Percentiles rank a stretch among this genome's conserved stretches.
Evolutionary conservation across 1,140 invertebrate species (phyloP).

Genomic region (Drosophila sp.): DNA sequence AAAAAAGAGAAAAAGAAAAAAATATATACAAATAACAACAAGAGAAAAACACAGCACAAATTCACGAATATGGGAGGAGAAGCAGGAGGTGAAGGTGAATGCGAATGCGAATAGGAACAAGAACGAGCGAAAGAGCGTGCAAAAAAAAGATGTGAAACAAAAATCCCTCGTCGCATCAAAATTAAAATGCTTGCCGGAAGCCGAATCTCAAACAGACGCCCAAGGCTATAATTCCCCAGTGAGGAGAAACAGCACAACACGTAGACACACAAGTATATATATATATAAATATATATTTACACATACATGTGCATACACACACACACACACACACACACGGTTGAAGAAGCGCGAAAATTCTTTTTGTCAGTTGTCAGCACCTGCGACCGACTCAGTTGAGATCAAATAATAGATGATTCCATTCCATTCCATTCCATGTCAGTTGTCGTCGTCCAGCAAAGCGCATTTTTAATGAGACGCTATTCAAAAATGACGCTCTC

Average conservation of each 20-base stretch:
- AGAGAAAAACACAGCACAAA: constrained; percentile 42
- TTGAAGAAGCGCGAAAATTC: constrained; percentile 48
- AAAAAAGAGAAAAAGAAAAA: constrained; percentile 15
- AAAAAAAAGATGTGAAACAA: constrained; percentile 29
- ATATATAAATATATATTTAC: not conserved
- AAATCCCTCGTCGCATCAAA: constrained; percentile 75
- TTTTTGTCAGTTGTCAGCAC: constrained; percentile 75
- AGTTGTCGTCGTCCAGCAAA: constrained; percentile 17
- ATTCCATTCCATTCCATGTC: constrained; percentile 22
- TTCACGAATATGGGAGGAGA: not conserved
- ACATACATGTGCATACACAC: not conserved
- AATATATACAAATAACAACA: constrained; percentile 34
- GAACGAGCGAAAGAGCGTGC: not conserved
- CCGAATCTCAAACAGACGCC: constrained; percentile 80
- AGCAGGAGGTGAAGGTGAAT: too few relatives aligned
- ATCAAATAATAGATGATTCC: constrained; percentile 54
- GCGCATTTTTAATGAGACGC: constrained; percentile 74
- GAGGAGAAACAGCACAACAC: constrained; percentile 28
- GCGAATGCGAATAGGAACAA: not conserved
- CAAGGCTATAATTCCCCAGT: constrained; percentile 69
- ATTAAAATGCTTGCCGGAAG: constrained; percentile 83
- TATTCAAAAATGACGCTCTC: constrained; percentile 55
- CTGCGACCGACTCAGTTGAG: constrained; percentile 49
- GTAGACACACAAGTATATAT: constrained; percentile 4
- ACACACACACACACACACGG: not conserved